phyloP scores from a whole-genome alignment of 2,888 invertebrate species.

The Physocephala rufipes region DNA sequence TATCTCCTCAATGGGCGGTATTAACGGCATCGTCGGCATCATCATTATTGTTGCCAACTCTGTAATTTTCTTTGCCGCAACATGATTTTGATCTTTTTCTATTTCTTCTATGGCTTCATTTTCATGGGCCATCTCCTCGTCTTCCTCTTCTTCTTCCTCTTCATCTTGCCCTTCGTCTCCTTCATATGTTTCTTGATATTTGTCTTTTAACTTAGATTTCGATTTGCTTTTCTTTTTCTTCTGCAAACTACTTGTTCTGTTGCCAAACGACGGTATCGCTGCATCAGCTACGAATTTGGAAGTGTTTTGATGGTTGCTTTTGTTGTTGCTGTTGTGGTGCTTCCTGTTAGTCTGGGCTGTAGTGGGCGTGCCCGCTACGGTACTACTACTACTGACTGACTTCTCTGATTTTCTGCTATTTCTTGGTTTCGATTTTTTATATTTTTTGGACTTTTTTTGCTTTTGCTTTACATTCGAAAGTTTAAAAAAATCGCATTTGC shows the following conservation, averaged over 20 bases:
- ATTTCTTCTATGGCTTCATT: background rate
- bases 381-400: conserved; percentile 40
- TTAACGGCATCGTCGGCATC: background rate
- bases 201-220: conserved; percentile 31
- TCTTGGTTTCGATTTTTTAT: conserved; percentile 47
- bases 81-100: background rate
- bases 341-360: conserved; percentile 45
- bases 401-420: conserved; percentile 36
- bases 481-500: conserved; percentile 29
- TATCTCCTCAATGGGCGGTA: background rate
- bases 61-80: background rate
- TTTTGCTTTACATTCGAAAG: conserved; percentile 45
- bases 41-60: background rate
- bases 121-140: background rate
- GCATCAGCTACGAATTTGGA: background rate
- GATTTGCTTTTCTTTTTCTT: conserved; percentile 47
- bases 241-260: conserved; percentile 4
- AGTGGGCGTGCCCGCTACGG: conserved; percentile 42
- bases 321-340: background rate
- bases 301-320: background rate
- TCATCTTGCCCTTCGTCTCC: background rate
- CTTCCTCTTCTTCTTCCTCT: background rate
- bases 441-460: conserved; percentile 48
- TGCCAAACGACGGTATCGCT: background rate
- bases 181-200: background rate